Evolutionary conservation across 2,888 invertebrate species (phyloP).

Genomic region (Busseola fusca): DNA sequence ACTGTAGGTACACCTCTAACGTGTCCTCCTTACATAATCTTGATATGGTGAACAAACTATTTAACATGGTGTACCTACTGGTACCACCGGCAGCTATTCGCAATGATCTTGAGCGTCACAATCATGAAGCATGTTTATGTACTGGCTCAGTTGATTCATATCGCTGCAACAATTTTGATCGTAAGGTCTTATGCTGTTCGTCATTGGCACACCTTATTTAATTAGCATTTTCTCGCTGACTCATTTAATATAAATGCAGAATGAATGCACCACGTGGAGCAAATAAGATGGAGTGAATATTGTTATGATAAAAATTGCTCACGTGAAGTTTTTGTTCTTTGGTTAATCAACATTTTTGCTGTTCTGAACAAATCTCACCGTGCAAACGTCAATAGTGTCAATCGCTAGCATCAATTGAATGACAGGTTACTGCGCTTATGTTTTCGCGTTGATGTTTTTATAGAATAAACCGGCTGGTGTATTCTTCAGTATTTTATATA

Average conservation of each 20-base stretch:
- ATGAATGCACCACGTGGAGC: slow-evolving; percentile 35
- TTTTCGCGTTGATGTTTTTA: background rate
- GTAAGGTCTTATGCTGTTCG: slow-evolving; percentile 43
- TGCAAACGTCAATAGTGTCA: background rate
- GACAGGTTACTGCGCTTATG: background rate
- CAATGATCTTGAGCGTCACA: slow-evolving; percentile 7
- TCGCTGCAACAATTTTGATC: slow-evolving; percentile 23
- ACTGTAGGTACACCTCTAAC: background rate
- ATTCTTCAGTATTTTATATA: background rate
- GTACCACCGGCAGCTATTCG: background rate
- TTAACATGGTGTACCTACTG: no score
- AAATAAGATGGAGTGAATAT: slow-evolving; percentile 10
- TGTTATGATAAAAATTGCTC: background rate
- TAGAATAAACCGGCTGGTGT: background rate
- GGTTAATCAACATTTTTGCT: background rate
- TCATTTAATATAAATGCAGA: slow-evolving; percentile 52
- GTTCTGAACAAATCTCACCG: background rate
- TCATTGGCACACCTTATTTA: slow-evolving; percentile 51
- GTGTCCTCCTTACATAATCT: background rate
- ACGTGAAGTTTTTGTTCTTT: background rate
- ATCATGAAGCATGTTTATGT: slow-evolving; percentile 16
- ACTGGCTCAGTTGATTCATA: slow-evolving; percentile 45
- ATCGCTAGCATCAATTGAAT: background rate
- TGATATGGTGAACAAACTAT: no score
- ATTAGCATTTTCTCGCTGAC: slow-evolving; percentile 51